Conservation (phyloP, 2,113 vertebrate genomes). For the Lanius ludovicianus region DNA sequence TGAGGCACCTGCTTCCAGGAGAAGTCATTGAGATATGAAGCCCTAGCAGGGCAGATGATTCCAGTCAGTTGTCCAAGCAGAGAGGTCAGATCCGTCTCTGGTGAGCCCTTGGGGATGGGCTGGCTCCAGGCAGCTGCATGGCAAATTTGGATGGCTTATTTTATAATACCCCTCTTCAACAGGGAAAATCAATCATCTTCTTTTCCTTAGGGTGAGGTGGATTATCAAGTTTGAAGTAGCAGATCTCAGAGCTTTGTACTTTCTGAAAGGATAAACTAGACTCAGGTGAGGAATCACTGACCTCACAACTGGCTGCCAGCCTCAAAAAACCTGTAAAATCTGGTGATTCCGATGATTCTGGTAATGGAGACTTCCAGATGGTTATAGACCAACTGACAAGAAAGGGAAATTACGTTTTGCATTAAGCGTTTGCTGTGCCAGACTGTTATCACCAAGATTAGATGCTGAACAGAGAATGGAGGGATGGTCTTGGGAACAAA, state of each 20-base stretch:
- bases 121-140: not conserved
- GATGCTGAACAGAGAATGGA: not conserved
- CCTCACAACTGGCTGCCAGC: not conserved
- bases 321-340: not conserved
- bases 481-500: not conserved
- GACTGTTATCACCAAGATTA: not conserved
- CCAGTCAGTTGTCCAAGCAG: not conserved
- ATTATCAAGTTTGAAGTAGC: not conserved
- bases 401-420: not conserved
- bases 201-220: not conserved
- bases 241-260: not conserved
- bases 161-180: not conserved
- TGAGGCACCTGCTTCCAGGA: not conserved
- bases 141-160: not conserved
- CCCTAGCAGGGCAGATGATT: not conserved
- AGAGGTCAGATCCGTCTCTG: not conserved
- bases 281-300: not conserved
- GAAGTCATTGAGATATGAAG: not conserved
- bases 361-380: not conserved
- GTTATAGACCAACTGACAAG: not conserved
- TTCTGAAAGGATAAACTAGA: not conserved
- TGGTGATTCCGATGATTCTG: not conserved
- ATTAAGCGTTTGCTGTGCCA: not conserved
- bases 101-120: not conserved
- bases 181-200: not conserved